Evolutionary conservation across 1,140 invertebrate genomes (phyloP).

Genomic region (Nasonia longicornis): DNA sequence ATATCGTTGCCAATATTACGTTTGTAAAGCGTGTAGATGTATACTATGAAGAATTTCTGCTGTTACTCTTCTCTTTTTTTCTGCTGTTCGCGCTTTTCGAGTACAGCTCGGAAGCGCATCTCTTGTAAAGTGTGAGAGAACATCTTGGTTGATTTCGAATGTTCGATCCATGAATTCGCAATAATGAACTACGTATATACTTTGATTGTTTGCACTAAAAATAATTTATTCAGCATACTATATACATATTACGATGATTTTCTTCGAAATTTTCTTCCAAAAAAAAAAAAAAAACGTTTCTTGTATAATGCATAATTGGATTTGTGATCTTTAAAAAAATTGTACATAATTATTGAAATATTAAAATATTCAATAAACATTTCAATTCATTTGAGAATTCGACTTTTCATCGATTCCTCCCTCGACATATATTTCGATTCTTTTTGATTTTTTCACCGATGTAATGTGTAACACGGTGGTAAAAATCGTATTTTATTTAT

Average conservation of each 20-base stretch:
- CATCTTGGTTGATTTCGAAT: conserved; percentile 10
- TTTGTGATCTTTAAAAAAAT: conserved; percentile 37
- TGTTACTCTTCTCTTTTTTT: conserved; percentile 2
- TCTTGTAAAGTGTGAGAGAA: background rate
- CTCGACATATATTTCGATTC: background rate
- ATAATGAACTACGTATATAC: conserved; percentile 2
- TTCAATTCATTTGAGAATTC: conserved; percentile 36
- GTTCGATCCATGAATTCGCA: conserved; percentile 10
- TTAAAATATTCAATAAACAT: conserved; percentile 38
- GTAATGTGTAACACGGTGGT: too few species aligned
- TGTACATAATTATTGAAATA: conserved; percentile 43
- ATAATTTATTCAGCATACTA: conserved; percentile 14
- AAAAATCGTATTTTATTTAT: too few species aligned
- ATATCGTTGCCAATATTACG: conserved; percentile 15
- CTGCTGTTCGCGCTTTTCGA: background rate
- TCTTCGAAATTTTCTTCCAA: conserved; percentile 20
- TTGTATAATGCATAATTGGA: conserved; percentile 27
- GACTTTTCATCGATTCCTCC: background rate
- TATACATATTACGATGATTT: background rate
- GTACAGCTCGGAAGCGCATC: background rate
- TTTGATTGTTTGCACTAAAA: conserved; percentile 34
- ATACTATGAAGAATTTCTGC: conserved; percentile 10
- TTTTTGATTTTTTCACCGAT: too few species aligned
- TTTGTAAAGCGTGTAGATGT: conserved; percentile 34
- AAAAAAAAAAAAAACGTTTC: conserved; percentile 1